Evolutionary conservation across 2,797 vertebrate genomes (phyloP).

Genomic region (Coregonus ussuriensis): DNA sequence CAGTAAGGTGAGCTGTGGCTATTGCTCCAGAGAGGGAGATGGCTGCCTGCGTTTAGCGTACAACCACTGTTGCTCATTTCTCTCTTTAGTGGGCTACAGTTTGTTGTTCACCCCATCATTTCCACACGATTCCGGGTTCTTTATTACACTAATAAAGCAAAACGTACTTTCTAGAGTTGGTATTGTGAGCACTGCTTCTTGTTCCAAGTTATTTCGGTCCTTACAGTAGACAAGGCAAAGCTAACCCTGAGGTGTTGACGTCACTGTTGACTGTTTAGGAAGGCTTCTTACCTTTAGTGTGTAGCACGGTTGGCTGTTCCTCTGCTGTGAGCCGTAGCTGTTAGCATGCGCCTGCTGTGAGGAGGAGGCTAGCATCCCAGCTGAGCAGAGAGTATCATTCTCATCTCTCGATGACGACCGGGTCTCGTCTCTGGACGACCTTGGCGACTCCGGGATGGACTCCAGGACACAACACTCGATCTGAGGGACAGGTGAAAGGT

Average conservation of each 20-base stretch:
- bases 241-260: not conserved
- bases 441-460: conserved; percentile 67
- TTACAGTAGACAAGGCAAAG: no score
- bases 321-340: conserved; percentile 55
- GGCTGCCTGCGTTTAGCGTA: no score
- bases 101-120: no score
- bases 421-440: conserved; percentile 4
- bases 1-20: no score
- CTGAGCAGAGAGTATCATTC: conserved; percentile 63
- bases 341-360: conserved; percentile 40
- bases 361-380: conserved; percentile 59
- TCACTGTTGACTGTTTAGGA: not conserved
- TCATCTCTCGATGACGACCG: conserved; percentile 63
- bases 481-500: conserved; percentile 46
- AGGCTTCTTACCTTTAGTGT: conserved; percentile 57
- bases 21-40: no score
- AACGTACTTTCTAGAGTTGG: no score
- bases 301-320: conserved; percentile 50
- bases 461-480: conserved; percentile 69
- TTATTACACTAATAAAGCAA: no score
- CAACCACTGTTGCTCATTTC: no score
- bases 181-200: no score
- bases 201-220: no score
- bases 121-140: no score
- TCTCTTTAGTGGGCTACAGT: no score